phyloP scores from a whole-genome alignment of 2,113 vertebrate species.

The Oryzias javanicus region DNA sequence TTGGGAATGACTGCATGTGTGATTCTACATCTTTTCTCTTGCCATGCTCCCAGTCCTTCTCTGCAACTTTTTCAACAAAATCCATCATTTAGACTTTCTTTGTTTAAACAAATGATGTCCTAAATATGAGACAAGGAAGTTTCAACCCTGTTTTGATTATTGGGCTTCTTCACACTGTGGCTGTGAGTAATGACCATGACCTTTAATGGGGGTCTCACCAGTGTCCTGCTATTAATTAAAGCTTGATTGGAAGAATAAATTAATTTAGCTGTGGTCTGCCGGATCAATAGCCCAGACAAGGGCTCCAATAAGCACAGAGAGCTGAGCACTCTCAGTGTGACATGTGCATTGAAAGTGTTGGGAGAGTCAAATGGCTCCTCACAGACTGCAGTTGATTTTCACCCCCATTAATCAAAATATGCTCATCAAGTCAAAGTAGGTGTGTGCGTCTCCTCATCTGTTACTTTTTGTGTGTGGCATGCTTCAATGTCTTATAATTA shows the following conservation, averaged over 20 bases:
- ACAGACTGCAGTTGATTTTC: slow-evolving; percentile 70
- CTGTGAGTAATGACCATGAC: slow-evolving; percentile 69
- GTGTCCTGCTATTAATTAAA: slow-evolving; percentile 80
- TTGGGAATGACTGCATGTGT: not conserved
- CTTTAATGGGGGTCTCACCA: slow-evolving; percentile 72
- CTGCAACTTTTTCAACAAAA: slow-evolving; percentile 3
- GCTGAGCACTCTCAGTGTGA: slow-evolving; percentile 52
- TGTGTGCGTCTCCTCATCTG: slow-evolving; percentile 21
- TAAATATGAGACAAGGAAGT: slow-evolving; percentile 33
- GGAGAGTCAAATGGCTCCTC: slow-evolving; percentile 53
- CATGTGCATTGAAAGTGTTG: slow-evolving; percentile 49
- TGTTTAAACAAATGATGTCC: slow-evolving; percentile 4
- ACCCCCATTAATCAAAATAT: slow-evolving; percentile 75
- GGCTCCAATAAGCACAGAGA: slow-evolving; percentile 71
- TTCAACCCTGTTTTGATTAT: slow-evolving; percentile 63
- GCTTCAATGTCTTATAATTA: not conserved
- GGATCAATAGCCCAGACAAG: slow-evolving; percentile 79
- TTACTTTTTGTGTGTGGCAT: slow-evolving; percentile 9
- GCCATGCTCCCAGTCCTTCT: not conserved
- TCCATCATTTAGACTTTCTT: slow-evolving; percentile 11
- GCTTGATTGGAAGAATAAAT: slow-evolving; percentile 81
- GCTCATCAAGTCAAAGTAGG: slow-evolving; percentile 46
- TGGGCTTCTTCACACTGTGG: slow-evolving; percentile 50
- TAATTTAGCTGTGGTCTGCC: slow-evolving; percentile 73
- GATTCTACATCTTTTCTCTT: not conserved